These are phyloP conservation scores for Thyatira batis DNA, from an alignment of 2,888 invertebrate species.

Conservation along the genomic window DNA sequence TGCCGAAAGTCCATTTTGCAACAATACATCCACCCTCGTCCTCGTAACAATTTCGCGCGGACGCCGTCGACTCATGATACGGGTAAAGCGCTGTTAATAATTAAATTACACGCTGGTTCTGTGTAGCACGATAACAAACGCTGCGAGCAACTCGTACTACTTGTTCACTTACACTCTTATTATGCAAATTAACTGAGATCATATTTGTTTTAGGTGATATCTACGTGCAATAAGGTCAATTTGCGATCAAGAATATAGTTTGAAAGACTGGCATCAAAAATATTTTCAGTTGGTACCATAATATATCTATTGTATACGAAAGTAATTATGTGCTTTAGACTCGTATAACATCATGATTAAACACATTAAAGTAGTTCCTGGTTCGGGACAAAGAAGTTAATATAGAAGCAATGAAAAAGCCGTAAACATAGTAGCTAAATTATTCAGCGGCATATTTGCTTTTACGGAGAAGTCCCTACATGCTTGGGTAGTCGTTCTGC, in stretches of 20 bases:
- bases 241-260: too few species aligned
- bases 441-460: slow-evolving; percentile 62
- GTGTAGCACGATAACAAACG: slow-evolving; percentile 41
- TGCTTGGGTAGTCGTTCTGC: slow-evolving; percentile 53
- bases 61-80: slow-evolving; percentile 38
- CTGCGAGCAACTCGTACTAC: not conserved
- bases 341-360: not conserved
- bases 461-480: slow-evolving; percentile 51
- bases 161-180: not conserved
- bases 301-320: too few species aligned
- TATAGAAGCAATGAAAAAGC: slow-evolving; percentile 25
- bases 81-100: slow-evolving; percentile 54
- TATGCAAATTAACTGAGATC: not conserved
- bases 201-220: not conserved
- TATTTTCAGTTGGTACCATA: too few species aligned
- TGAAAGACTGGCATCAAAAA: too few species aligned
- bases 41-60: slow-evolving; percentile 38
- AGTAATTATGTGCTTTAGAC: not conserved
- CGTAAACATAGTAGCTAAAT: slow-evolving; percentile 47
- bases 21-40: slow-evolving; percentile 23
- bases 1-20: slow-evolving; percentile 43
- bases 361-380: not conserved
- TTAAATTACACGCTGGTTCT: slow-evolving; percentile 48
- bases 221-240: too few species aligned
- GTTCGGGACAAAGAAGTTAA: slow-evolving; percentile 11